Base-by-base conservation (phyloP, 2,888 invertebrate genomes). In the Peribatodes rhomboidaria region DNA sequence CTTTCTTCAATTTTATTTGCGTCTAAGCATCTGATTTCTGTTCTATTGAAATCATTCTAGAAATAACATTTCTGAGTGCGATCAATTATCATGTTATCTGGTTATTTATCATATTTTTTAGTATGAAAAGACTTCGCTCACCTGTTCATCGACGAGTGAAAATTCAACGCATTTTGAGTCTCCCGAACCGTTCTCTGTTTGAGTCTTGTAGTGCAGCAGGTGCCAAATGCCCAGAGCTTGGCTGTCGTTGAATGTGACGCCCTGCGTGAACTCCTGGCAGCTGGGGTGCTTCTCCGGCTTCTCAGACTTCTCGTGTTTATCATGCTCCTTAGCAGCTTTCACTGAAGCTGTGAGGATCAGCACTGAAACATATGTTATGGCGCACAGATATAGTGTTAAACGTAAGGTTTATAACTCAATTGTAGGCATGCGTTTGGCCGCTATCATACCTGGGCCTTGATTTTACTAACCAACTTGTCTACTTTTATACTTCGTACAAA, bases 191-290 rank as follows among this genome's bases (percentile, higher is more conserved):
- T 84, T 84, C 1, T 78, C 76, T 37, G 79, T 84, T 61, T 86
- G 85, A 0, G 83, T 84, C 65, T 78, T 83, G 67, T 82, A 84
- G 66, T 85, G 86, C 44, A 89, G 75, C 33, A 89, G 77, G 63
- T 88, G 84, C 90, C 90, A 90, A 37, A 78, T 79, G n/a, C 90
- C 90, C 6, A 85, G 64, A 2, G 87, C 88, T 55, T 88, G 82
- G 42, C 69, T 77, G 65, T 89, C 88, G 60, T 86, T 84, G 71
- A 90, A 89, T 1, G 76, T 76, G 7, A 84, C 83, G 1, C 86
- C 87, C 1, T 83, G 79, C 0, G 87, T 84, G 72, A 88, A 88
- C 67, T 87, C 85, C 58, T 89, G 86, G 69, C 90, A 90, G 61
- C 71, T 81, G 22, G 80, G 80, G 31, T 78, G 78, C 54, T 78